Conservation (phyloP, 2,888 invertebrate genomes). For the Acanthosepion lycidas region DNA sequence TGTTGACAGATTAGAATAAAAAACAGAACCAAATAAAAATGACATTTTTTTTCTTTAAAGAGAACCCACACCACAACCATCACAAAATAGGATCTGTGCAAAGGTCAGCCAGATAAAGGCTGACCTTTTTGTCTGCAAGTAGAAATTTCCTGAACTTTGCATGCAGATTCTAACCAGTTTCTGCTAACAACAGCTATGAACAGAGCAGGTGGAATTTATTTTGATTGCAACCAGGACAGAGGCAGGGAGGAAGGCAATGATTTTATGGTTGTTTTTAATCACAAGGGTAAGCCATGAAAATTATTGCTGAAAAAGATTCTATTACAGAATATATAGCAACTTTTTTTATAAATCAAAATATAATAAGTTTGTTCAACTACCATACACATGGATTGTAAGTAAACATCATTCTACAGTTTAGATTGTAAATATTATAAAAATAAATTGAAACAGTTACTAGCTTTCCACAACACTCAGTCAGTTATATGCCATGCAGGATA, state of each 20-base stretch:
- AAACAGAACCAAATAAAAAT: neutral
- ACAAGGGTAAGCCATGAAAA: too few relatives aligned
- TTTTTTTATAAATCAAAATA: too few relatives aligned
- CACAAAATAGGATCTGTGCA: neutral
- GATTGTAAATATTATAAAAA: too few relatives aligned
- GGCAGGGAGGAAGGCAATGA: neutral
- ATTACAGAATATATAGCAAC: too few relatives aligned
- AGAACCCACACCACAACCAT: neutral
- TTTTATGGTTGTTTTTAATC: neutral
- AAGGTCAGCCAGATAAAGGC: neutral
- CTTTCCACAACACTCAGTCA: too few relatives aligned
- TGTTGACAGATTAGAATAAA: neutral
- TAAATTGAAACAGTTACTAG: too few relatives aligned
- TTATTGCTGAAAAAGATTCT: too few relatives aligned
- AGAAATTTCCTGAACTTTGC: constrained; percentile 18
- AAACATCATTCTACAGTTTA: too few relatives aligned
- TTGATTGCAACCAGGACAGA: neutral
- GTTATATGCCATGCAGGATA: too few relatives aligned
- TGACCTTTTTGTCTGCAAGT: neutral
- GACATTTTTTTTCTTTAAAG: neutral
- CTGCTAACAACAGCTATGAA: neutral
- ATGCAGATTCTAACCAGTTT: neutral
- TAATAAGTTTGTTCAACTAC: too few relatives aligned
- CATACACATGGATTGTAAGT: too few relatives aligned
- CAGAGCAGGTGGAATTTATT: neutral